Evolutionary conservation across 1,140 invertebrate species (phyloP), one percentile per base, ranked within the genome.

Genomic region (Drosophila virilis): DNA sequence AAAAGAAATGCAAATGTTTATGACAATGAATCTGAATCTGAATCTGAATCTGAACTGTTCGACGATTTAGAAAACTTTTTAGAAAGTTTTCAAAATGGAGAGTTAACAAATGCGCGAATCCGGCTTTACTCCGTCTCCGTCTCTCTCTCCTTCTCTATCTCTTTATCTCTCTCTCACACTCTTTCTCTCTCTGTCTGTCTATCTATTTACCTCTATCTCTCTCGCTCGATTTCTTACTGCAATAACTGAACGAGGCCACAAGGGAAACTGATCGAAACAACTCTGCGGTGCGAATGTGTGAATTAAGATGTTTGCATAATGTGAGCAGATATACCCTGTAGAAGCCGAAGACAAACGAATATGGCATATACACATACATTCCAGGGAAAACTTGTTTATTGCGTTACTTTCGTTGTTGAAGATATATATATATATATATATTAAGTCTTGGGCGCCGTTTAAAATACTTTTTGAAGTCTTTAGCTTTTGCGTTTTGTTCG

Each of bases 261-360:
- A 40, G 1, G 79, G 74, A 77, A 81, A 85, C 70, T 90, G 81
- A 85, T 90, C 76, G 77, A 90, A 90, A 90, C 86, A 90, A 90
- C 86, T 85, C 78, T 90, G 86, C 64, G 37, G 68, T 43, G 66
- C 86, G 83, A 84, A 69, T 80, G 76, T 67, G n/a, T 40, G 57
- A 40, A 40, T 17, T 35, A 2, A 55, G 40, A n/a, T 61, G 52
- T 9, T 52, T 35, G 8, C 32, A 15, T 33, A 8, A 13, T 37
- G 32, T 35, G 45, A 42, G 0, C 9, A n/a, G 9, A 50, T 74
- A 69, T 48, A 12, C 17, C 28, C 38, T 42, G 37, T 37, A n/a
- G 50, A 38, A 48, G 51, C 13, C 40, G 43, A 60, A 60, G 43
- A 60, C 46, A 60, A 28, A 28, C 22, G 22, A 28, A 28, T 28